Base-by-base conservation (phyloP, 1,140 invertebrate genomes). In the Anastrepha ludens region DNA sequence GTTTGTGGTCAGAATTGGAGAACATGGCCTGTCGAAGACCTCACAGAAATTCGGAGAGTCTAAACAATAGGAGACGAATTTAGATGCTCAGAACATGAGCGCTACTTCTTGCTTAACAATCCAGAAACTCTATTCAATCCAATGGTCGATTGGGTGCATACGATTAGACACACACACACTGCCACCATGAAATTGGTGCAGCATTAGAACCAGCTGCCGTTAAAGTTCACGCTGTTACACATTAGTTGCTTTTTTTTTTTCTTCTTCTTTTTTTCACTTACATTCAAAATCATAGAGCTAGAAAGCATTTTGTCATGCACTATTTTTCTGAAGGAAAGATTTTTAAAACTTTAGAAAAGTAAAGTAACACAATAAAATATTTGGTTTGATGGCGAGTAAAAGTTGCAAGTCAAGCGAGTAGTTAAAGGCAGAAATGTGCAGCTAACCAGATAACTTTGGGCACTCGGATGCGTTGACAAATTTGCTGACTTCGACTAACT, bases 361-460 rank as follows among this genome's bases (percentile, higher is more conserved):
- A 62, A 20, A 86, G 20, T 41, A 81, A 11, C 47, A 81, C 74
- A 55, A 81, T 55, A 81, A 50, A 9, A 55, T 15, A 81, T 29
- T 62, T 15, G n/a, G 29, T 86, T 86, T 86, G 85, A 47, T 50
- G 41, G 85, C 13, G 4, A 44, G 17, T 44, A n/a, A 62, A 60
- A 44, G 85, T 86, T 86, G 85, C 59, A 62, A 44, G 85, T 62
- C 58, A 44, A 58, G 20, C 62, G 85, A 41, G 55, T 47, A 86
- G 58, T 86, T 86, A 86, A 64, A 17, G 47, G 47, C 74, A n/a
- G 50, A 81, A 81, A 55, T 81, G 74, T 47, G 20, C 44, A 55
- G 15, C 47, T 55, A 81, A 55, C 74, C 41, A 29, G 50, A 81
- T 55, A 81, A 81, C 74, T 81, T 81, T 81, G 74, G 74, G 55